Base-by-base conservation (phyloP, 2,797 vertebrate species). In the Phylloscopus collybita region DNA sequence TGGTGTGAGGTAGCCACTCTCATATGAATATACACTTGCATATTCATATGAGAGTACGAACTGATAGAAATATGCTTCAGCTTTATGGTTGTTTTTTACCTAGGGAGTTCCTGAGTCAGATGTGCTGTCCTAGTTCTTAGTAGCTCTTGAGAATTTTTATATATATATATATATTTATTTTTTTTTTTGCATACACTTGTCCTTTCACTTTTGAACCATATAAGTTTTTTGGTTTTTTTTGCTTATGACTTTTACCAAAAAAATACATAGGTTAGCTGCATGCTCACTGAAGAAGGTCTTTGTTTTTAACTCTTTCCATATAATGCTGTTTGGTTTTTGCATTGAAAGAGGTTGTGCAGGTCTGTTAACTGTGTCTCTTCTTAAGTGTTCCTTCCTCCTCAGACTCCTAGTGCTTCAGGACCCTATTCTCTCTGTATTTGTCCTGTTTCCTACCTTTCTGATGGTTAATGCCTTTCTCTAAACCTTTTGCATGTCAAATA, bases 1-100 rank as follows among this genome's bases (percentile, higher is more conserved):
- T 70, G n/a, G 16, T 0, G 5, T 0, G 0, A 60, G 36, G 42
- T 59, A 66, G 30, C 14, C 40, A 40, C 14, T 40, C 14, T 15
- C 40, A 13, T 40, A 40, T 40, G 14, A 40, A 40, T 40, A 40
- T 40, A 15, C 40, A 40, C 40, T 40, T 13, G 14, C 40, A 40
- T 40, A 40, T 15, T 40, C 19, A 6, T 67, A 8, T 0, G 2
- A 71, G 7, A 17, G 5, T 23, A 64, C n/a, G 42, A 20, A 47
- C 18, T 42, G 20, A 30, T 40, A 92, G 18, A 61, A 42, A 67
- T 1, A 1, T 29, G 7, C 49, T 54, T 73, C 38, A 57, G 4
- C 13, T 85, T 74, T 17, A 11, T 40, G 11, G 15, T 66, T 16
- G 30, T 81, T 81, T 92, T 25, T 85, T 81, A 53, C 10, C 4